A percentile compares a stretch with the other conserved stretches of the same genome.
Evolutionary conservation across 1,140 invertebrate species (phyloP).

Genomic region (Aphelinus certus): DNA sequence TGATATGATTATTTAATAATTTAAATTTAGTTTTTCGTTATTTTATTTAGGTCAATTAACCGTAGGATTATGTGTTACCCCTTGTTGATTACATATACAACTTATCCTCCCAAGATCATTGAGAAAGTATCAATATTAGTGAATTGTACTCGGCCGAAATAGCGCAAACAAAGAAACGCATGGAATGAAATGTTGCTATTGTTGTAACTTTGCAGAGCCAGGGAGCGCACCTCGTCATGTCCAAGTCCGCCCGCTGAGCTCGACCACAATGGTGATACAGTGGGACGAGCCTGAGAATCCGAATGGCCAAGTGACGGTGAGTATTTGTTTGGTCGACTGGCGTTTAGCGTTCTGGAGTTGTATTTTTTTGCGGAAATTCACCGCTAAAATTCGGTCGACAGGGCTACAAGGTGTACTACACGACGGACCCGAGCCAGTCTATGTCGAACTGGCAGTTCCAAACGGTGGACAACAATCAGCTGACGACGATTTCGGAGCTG

Average conservation of each 20-base stretch:
- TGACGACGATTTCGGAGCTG: slow-evolving; percentile 92
- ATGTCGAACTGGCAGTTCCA: slow-evolving; percentile 92
- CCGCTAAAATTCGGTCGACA: slow-evolving; percentile 56
- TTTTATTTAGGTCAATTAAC: slow-evolving; percentile 16
- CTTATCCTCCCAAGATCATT: slow-evolving; percentile 6
- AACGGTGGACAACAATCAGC: slow-evolving; percentile 90
- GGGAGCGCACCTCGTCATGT: slow-evolving; percentile 94
- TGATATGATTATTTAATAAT: too few species aligned
- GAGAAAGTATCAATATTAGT: slow-evolving; percentile 20
- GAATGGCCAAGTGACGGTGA: slow-evolving; percentile 94
- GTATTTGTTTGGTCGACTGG: slow-evolving; percentile 25
- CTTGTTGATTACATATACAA: not conserved
- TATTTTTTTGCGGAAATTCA: too few species aligned
- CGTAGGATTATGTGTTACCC: not conserved
- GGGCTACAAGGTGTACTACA: slow-evolving; percentile 99
- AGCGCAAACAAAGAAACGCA: not conserved
- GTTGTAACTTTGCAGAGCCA: slow-evolving; percentile 76
- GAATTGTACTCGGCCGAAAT: not conserved
- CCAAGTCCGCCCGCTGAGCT: slow-evolving; percentile 90
- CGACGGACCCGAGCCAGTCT: slow-evolving; percentile 84
- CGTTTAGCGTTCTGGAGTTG: not conserved
- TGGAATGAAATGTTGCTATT: not conserved
- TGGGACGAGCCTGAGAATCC: slow-evolving; percentile 97
- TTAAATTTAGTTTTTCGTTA: too few species aligned
- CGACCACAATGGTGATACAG: slow-evolving; percentile 94